phyloP scores from a whole-genome alignment of 2,113 vertebrate species.

The Drymodes brunneopygia region DNA sequence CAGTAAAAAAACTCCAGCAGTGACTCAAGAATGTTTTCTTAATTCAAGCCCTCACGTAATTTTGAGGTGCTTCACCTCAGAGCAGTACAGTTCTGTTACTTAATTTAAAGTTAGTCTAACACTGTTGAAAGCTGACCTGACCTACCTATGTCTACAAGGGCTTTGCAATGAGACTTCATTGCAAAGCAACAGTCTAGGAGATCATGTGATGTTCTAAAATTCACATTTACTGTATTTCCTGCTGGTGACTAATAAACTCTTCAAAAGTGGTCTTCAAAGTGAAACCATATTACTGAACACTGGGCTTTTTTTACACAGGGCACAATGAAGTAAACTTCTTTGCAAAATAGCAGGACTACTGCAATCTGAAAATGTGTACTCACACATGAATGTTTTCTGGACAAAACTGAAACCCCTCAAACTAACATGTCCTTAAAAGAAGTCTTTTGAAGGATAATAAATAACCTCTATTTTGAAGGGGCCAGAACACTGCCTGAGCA shows the following conservation, averaged over 20 bases:
- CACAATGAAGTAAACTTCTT: neutral
- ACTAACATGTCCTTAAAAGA: conserved; percentile 26
- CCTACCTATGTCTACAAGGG: neutral
- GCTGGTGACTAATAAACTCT: neutral
- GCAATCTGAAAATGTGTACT: neutral
- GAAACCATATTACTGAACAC: neutral
- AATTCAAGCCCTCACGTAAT: neutral
- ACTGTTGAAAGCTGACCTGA: neutral
- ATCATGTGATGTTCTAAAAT: neutral
- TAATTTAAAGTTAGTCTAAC: neutral
- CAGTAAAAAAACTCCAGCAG: neutral
- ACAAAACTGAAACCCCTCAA: neutral
- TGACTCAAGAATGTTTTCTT: neutral
- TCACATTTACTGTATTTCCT: neutral
- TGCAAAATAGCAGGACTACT: neutral
- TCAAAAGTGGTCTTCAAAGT: neutral
- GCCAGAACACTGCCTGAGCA: neutral
- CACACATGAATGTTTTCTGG: neutral
- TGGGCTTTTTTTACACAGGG: neutral
- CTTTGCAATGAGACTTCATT: neutral
- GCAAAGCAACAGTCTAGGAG: neutral
- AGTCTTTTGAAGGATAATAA: conserved; percentile 42
- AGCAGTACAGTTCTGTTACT: neutral
- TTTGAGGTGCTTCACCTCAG: neutral
- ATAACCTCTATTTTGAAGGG: conserved; percentile 34